phyloP scores from a whole-genome alignment of 2,888 invertebrate genomes.

The Yponomeuta plumbellus region DNA sequence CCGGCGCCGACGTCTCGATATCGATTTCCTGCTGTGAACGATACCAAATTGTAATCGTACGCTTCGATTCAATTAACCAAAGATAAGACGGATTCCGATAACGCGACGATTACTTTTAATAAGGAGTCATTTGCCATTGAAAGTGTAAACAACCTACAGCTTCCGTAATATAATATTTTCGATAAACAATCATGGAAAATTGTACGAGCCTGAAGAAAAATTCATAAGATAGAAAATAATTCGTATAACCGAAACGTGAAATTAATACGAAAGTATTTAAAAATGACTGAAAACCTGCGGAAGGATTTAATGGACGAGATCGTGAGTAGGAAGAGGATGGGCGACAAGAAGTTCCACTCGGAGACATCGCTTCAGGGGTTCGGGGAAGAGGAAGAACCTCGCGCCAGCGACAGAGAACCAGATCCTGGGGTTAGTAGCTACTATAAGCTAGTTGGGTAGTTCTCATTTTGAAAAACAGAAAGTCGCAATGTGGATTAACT shows the following conservation, averaged over 20 bases:
- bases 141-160: constrained; percentile 37
- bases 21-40: background rate
- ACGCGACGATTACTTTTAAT: constrained; percentile 23
- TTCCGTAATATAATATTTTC: constrained; percentile 16
- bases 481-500: too few relatives aligned
- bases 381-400: constrained; percentile 39
- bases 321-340: constrained; percentile 48
- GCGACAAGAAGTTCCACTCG: constrained; percentile 63
- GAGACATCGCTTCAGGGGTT: constrained; percentile 60
- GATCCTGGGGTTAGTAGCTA: constrained; percentile 57
- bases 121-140: constrained; percentile 58
- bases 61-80: background rate
- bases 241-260: background rate
- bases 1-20: too few relatives aligned
- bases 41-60: background rate
- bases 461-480: too few relatives aligned
- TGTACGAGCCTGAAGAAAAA: background rate
- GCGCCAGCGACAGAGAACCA: constrained; percentile 22
- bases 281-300: constrained; percentile 12
- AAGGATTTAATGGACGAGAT: constrained; percentile 41
- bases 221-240: background rate
- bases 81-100: constrained; percentile 14
- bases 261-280: background rate
- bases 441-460: background rate
- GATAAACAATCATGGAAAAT: background rate